These are phyloP conservation scores for Branchipolynoe longqiensis DNA, from an alignment of 2,888 invertebrate species.

Conservation along the genomic window DNA sequence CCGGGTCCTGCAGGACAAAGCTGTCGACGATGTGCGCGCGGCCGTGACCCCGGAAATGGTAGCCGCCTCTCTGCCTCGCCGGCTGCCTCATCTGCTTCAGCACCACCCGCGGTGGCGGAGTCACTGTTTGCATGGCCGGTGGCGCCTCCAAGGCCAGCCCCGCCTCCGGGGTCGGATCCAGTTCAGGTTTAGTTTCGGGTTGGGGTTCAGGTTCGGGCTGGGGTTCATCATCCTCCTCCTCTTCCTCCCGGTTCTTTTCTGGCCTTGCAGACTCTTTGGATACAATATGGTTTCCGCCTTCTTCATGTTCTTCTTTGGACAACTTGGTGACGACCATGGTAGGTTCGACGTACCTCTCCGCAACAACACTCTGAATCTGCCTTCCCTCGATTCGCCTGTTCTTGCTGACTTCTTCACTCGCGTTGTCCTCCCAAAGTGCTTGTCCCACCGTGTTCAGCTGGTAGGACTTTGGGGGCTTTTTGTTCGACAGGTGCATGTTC, in stretches of 20 bases:
- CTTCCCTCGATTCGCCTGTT: not conserved
- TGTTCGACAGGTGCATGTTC: slow-evolving; percentile 22
- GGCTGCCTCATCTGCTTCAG: not conserved
- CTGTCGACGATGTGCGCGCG: slow-evolving; percentile 11
- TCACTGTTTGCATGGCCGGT: no score
- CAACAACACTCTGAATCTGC: not conserved
- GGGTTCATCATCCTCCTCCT: not conserved
- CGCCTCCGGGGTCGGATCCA: no score
- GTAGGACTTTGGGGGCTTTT: not conserved
- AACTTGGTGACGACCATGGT: no score
- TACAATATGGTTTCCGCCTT: no score
- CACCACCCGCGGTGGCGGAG: not conserved
- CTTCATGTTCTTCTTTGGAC: no score
- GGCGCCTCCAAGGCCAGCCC: no score
- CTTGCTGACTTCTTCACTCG: not conserved
- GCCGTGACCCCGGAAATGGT: not conserved
- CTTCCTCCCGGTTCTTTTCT: no score
- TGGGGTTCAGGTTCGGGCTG: slow-evolving; percentile 18
- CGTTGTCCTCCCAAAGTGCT: not conserved
- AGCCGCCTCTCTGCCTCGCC: no score
- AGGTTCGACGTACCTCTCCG: not conserved
- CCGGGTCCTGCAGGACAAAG: not conserved
- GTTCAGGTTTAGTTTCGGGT: not conserved
- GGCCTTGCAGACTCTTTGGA: no score
- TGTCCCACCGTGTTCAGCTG: not conserved